These are phyloP conservation scores for Lottia scabra DNA, from an alignment of 2,888 invertebrate species.

Conservation along the genomic window DNA sequence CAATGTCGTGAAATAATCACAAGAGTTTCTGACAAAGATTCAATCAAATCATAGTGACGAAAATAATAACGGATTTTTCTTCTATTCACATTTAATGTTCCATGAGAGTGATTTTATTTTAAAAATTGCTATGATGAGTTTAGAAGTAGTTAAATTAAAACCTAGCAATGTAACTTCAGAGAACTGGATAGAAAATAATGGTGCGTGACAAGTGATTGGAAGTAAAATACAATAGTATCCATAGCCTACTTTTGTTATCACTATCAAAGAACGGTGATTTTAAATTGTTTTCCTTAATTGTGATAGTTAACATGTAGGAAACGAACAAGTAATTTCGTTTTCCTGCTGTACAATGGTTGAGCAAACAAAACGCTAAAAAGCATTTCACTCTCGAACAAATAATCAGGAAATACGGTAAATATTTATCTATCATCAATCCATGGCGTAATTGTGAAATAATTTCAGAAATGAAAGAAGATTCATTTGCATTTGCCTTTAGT, in stretches of 20 bases:
- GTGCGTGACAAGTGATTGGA: no score
- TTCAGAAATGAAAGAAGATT: conserved; percentile 13
- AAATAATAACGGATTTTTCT: no score
- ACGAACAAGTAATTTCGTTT: conserved; percentile 30
- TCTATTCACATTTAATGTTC: no score
- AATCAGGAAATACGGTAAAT: conserved; percentile 29
- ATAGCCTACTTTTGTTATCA: neutral
- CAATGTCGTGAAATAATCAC: no score
- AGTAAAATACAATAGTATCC: neutral
- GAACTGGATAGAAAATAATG: no score
- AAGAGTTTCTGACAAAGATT: no score
- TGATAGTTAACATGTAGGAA: conserved; percentile 26
- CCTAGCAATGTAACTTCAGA: no score
- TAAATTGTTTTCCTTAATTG: conserved; percentile 20
- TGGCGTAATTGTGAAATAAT: conserved; percentile 12
- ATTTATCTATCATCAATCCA: conserved; percentile 26
- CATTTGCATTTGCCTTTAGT: conserved; percentile 3
- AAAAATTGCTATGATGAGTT: no score
- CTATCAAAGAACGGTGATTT: conserved; percentile 3
- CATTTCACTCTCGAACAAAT: conserved; percentile 21
- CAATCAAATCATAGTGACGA: no score
- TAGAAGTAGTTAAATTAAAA: no score
- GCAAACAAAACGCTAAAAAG: conserved; percentile 30
- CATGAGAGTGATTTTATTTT: no score
- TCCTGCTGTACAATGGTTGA: conserved; percentile 27